A percentile compares a stretch with the other conserved stretches of the same genome.
Evolutionary conservation across 2,797 vertebrate genomes (phyloP).

Genomic region (Hemibagrus guttatus): DNA sequence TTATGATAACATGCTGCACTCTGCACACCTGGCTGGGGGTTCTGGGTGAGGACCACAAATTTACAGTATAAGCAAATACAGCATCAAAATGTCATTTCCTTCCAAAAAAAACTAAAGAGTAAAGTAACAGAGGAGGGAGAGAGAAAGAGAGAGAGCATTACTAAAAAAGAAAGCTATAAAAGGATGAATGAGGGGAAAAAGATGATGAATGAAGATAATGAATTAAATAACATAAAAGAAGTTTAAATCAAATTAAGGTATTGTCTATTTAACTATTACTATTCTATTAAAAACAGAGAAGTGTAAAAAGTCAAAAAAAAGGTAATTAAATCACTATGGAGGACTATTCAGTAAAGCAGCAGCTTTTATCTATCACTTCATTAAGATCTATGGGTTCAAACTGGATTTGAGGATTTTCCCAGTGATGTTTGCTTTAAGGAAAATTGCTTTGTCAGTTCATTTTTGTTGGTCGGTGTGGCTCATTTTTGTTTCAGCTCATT

Average conservation of each 20-base stretch:
- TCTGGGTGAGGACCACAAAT: neutral
- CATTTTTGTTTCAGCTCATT: slow-evolving; percentile 9
- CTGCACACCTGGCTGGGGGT: slow-evolving; percentile 63
- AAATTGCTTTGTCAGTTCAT: slow-evolving; percentile 67
- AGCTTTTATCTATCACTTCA: slow-evolving; percentile 52
- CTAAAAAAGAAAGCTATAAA: slow-evolving; percentile 37
- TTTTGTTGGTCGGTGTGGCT: slow-evolving; percentile 51
- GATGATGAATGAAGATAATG: neutral
- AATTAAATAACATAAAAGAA: neutral
- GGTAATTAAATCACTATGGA: neutral
- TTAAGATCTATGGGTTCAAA: slow-evolving; percentile 51
- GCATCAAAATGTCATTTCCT: slow-evolving; percentile 52
- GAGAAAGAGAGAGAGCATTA: slow-evolving; percentile 47
- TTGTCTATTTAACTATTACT: too few relatives aligned
- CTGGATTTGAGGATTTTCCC: slow-evolving; percentile 48
- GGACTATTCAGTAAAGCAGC: slow-evolving; percentile 35
- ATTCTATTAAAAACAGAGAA: neutral
- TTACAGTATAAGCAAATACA: slow-evolving; percentile 61
- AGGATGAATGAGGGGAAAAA: slow-evolving; percentile 16
- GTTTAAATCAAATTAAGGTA: too few relatives aligned
- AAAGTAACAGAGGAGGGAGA: slow-evolving; percentile 59
- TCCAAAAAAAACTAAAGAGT: slow-evolving; percentile 59
- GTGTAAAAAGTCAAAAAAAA: neutral
- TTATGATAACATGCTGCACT: slow-evolving; percentile 51
- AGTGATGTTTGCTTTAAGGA: slow-evolving; percentile 60